A percentile compares a stretch with the other conserved stretches of the same genome.
These are phyloP conservation scores for Thera britannica DNA, from an alignment of 2,888 invertebrate genomes.

Conservation along the genomic window DNA sequence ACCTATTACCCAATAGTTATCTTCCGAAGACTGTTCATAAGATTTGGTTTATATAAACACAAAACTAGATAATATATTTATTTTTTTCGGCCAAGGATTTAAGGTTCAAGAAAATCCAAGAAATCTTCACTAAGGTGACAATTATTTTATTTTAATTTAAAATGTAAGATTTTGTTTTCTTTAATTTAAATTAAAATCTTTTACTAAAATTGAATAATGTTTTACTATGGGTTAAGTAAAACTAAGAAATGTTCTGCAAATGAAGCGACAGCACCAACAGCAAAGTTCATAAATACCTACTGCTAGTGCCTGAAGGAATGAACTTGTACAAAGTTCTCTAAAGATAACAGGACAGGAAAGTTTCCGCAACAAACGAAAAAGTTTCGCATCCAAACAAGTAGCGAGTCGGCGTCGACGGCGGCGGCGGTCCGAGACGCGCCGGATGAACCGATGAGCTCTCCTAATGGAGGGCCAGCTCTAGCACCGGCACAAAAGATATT, in stretches of 20 bases:
- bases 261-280: slow-evolving; percentile 7
- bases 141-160: too few relatives aligned
- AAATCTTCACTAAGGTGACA: too few relatives aligned
- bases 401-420: slow-evolving; percentile 29
- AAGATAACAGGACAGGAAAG: slow-evolving; percentile 39
- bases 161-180: too few relatives aligned
- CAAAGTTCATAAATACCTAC: slow-evolving; percentile 16
- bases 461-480: slow-evolving; percentile 55
- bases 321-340: slow-evolving; percentile 37
- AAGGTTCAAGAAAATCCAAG: too few relatives aligned
- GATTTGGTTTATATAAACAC: too few relatives aligned
- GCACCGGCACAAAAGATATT: slow-evolving; percentile 71
- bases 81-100: too few relatives aligned
- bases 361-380: slow-evolving; percentile 42
- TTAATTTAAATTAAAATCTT: too few relatives aligned
- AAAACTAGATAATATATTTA: too few relatives aligned
- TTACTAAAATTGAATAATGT: too few relatives aligned
- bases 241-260: neutral
- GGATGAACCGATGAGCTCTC: slow-evolving; percentile 42
- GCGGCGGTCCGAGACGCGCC: slow-evolving; percentile 37
- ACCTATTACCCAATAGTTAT: too few relatives aligned
- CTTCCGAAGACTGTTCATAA: too few relatives aligned
- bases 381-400: slow-evolving; percentile 41
- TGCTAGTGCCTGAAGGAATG: slow-evolving; percentile 25
- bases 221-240: too few relatives aligned